Conservation (phyloP, 2,888 invertebrate genomes). For the Melanotus villosus region DNA sequence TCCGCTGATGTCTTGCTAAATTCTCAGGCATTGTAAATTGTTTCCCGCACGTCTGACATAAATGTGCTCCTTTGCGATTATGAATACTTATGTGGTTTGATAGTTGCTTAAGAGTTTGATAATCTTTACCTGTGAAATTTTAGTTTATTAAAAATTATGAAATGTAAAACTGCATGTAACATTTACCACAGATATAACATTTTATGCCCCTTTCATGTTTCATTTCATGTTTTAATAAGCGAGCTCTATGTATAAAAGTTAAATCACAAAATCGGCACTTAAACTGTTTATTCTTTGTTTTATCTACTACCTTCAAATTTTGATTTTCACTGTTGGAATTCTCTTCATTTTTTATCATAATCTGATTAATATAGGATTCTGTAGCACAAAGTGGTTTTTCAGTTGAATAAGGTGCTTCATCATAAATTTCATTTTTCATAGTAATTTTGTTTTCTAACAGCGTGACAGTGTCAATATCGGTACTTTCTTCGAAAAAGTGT, state of each 20-base stretch:
- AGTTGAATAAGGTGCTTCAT: too few relatives aligned
- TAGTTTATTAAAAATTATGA: background rate
- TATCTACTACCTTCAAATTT: too few relatives aligned
- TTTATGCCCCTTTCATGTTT: conserved; percentile 35
- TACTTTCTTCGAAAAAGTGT: background rate
- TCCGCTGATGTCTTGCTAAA: conserved; percentile 34
- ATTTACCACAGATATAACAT: conserved; percentile 35
- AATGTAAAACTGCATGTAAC: too few relatives aligned
- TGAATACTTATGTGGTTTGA: conserved; percentile 35
- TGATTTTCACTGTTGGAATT: background rate
- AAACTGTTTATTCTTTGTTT: conserved; percentile 15
- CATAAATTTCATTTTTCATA: background rate
- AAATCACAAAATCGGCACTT: conserved; percentile 33
- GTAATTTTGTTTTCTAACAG: background rate
- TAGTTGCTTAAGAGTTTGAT: conserved; percentile 24
- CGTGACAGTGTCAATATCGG: background rate
- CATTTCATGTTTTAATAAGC: conserved; percentile 29
- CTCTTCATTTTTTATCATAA: background rate
- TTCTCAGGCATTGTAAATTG: conserved; percentile 44
- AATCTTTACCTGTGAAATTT: conserved; percentile 16
- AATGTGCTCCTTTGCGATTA: conserved; percentile 42
- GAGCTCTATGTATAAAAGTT: conserved; percentile 33
- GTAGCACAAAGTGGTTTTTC: too few relatives aligned
- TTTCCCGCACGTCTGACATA: conserved; percentile 46
- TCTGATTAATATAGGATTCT: too few relatives aligned